Conservation (phyloP, 2,797 vertebrate genomes). For the Anomalospiza imberbis region DNA sequence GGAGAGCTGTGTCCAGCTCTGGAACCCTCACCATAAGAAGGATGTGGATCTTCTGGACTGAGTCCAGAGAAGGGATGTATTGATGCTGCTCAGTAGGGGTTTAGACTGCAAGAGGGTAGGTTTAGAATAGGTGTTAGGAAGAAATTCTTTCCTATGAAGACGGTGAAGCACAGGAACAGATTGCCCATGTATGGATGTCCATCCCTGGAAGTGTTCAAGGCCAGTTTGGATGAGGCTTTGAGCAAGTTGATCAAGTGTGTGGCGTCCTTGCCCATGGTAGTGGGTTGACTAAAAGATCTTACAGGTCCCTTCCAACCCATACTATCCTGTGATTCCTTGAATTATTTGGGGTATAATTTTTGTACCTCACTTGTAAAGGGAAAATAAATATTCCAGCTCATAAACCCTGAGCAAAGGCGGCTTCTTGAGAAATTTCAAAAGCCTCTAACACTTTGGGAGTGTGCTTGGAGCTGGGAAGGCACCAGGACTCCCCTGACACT, state of each 20-base stretch:
- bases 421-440: not conserved
- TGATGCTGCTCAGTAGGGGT: not conserved
- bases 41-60: not conserved
- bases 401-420: not conserved
- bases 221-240: not conserved
- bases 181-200: not conserved
- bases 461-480: not conserved
- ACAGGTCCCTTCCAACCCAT: not conserved
- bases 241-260: not conserved
- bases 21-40: not conserved
- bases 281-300: not conserved
- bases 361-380: not conserved
- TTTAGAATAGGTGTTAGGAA: not conserved
- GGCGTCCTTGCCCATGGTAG: not conserved
- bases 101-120: not conserved
- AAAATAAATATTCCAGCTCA: not conserved
- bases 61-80: not conserved
- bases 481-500: not conserved
- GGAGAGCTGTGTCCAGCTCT: not conserved
- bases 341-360: not conserved
- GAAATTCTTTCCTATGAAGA: not conserved
- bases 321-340: not conserved
- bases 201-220: not conserved
- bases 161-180: not conserved
- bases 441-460: not conserved